Evolutionary conservation across 2,797 vertebrate genomes (phyloP).

Genomic region (Danio choprae): DNA sequence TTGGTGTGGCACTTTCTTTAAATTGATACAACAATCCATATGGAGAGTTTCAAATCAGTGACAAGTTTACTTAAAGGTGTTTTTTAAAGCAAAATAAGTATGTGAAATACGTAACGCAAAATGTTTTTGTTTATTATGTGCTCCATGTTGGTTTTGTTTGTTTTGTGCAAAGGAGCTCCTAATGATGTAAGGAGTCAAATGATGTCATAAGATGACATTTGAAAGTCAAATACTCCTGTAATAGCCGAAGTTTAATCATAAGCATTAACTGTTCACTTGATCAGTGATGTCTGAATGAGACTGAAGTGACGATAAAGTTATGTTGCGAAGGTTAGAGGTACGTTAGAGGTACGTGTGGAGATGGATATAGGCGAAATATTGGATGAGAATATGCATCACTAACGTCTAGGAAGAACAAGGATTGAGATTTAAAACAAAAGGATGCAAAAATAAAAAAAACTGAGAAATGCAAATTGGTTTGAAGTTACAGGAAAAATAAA

Average conservation of each 20-base stretch:
- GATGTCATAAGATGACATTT: neutral
- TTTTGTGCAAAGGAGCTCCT: neutral
- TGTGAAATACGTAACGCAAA: neutral
- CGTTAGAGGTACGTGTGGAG: conserved; percentile 55
- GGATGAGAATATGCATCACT: neutral
- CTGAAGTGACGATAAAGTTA: conserved; percentile 36
- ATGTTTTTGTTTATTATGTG: conserved; percentile 8
- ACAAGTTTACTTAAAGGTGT: conserved; percentile 7
- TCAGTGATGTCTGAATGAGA: conserved; percentile 18
- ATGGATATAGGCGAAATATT: neutral
- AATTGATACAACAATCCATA: conserved; percentile 17
- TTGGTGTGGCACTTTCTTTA: conserved; percentile 44
- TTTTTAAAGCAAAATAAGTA: neutral
- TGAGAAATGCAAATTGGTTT: neutral
- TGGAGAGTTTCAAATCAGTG: neutral
- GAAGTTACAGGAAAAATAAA: conserved; percentile 26
- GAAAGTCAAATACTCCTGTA: conserved; percentile 8
- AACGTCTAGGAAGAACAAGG: conserved; percentile 30
- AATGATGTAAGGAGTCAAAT: conserved; percentile 9
- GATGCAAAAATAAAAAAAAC: neutral
- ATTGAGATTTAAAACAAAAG: conserved; percentile 17
- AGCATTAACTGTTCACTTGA: neutral
- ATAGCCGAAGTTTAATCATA: conserved; percentile 13
- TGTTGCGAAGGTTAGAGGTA: conserved; percentile 60
- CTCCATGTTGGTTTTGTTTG: conserved; percentile 18